Base-by-base conservation (phyloP, 2,888 invertebrate species). In the Drosophila pegasa region DNA sequence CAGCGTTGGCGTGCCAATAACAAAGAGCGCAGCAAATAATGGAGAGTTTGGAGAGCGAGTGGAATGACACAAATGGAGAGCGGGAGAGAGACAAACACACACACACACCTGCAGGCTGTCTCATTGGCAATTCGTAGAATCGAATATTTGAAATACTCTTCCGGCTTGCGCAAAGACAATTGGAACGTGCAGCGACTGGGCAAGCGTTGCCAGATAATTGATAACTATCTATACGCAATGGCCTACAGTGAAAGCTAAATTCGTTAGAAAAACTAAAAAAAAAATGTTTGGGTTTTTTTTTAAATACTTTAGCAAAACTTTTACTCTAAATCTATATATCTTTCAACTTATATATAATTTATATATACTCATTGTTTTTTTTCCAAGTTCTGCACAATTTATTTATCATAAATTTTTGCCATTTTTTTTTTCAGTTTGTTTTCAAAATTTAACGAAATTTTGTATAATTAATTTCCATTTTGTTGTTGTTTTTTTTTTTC, bases 1-100 rank as follows among this genome's bases (percentile, higher is more conserved):
- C 41, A 62, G 74, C 72, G 77, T 75, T 77, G 74, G 72, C 74
- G 76, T 52, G 38, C 38, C 71, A 55, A 38, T 60, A 37, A 38
- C 54, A 37, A 35, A 40, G 35, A 60, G 63, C 60, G 20, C 18
- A 48, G n/a, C 50, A 43, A 58, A 12, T 18, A 12, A 37, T 27
- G 9, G 38, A 38, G 45, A 45, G 27, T 45, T 45, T 29, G 1
- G 31, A 37, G 71, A 50, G 59, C 54, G 38, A 56, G 38, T 9
- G 9, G 22, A n/a, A 29, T 6, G 29, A 29, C 29, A 29, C 7
- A n/a, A 25, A n/a, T n/a, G n/a, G 12, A 20, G 29, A 45, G 31
- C 57, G 43, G 37, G 48, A 51, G 31, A 33, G 9, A 12, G 60
- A 56, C 75, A 63, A 54, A 50, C 47, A 50, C 43, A 54, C 20